Evolutionary conservation across 2,888 invertebrate genomes (phyloP).

Genomic region (Ochropacha duplaris): DNA sequence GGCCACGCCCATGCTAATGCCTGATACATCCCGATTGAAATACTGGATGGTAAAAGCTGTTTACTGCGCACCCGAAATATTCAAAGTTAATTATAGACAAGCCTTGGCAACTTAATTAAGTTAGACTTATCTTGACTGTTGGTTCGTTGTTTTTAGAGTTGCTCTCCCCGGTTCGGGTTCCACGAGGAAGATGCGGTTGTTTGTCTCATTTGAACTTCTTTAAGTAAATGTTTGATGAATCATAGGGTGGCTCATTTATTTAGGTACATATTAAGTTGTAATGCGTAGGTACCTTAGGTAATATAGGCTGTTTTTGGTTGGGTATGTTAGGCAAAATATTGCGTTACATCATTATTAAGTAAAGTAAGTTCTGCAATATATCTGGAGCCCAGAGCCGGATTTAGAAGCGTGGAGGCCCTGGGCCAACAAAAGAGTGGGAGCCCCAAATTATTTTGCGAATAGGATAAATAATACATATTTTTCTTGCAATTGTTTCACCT

Average conservation of each 20-base stretch:
- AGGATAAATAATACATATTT: no score
- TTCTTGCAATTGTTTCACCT: no score
- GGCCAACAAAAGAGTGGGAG: no score
- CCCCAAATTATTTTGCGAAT: no score
- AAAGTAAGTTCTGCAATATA: no score
- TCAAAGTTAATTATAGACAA: constrained; percentile 44
- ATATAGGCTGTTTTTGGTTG: no score
- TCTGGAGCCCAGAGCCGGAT: no score
- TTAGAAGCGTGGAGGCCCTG: no score
- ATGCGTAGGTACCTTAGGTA: neutral
- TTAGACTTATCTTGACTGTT: constrained; percentile 38
- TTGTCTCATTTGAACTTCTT: constrained; percentile 22
- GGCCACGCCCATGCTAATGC: neutral
- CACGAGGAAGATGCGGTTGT: constrained; percentile 18
- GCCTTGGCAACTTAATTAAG: constrained; percentile 44
- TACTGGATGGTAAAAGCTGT: constrained; percentile 12
- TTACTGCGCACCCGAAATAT: constrained; percentile 30
- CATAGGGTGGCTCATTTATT: neutral
- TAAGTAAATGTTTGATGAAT: constrained; percentile 13
- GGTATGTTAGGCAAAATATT: no score
- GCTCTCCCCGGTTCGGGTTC: constrained; percentile 20
- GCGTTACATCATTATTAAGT: no score
- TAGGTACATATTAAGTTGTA: neutral
- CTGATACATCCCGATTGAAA: constrained; percentile 19
- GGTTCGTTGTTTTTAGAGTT: neutral